These are phyloP conservation scores for Cheracebus regulus DNA, from an alignment of 2,797 vertebrate genomes.

Conservation along the genomic window DNA sequence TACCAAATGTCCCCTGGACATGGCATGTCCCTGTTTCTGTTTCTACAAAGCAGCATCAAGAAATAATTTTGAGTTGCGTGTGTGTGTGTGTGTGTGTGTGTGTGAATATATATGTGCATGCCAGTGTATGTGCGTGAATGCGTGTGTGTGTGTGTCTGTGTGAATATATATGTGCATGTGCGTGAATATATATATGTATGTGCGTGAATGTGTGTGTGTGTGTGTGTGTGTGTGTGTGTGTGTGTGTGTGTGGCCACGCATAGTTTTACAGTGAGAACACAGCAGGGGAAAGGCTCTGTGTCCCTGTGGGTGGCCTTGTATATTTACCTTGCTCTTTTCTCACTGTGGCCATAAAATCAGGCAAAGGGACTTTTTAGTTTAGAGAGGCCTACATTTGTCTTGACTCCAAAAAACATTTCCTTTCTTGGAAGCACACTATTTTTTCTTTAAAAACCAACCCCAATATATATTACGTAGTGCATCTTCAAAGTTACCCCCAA, in stretches of 20 bases:
- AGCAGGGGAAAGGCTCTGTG: not conserved
- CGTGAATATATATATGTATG: no score
- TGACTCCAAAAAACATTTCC: constrained; percentile 58
- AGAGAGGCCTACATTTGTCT: not conserved
- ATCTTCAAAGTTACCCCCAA: not conserved
- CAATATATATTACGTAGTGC: not conserved
- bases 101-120: no score
- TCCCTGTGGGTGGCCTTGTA: constrained; percentile 52
- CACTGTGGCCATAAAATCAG: constrained; percentile 41
- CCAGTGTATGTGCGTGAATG: not conserved
- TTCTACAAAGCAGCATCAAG: not conserved
- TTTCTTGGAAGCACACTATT: constrained; percentile 36
- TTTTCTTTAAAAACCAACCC: constrained; percentile 41
- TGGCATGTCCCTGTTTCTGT: not conserved
- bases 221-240: not conserved
- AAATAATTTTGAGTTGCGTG: not conserved
- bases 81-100: not conserved
- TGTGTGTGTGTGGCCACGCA: not conserved
- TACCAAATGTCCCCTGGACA: not conserved
- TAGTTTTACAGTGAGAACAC: constrained; percentile 38
- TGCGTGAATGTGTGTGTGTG: not conserved
- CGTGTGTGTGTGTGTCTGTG: not conserved
- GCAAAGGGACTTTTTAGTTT: constrained; percentile 36
- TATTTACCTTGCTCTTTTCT: constrained; percentile 54
- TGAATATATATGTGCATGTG: no score